Evolutionary conservation across 2,797 vertebrate genomes (phyloP), one percentile per base, ranked within the genome.

Genomic region (Australoheros facetus): DNA sequence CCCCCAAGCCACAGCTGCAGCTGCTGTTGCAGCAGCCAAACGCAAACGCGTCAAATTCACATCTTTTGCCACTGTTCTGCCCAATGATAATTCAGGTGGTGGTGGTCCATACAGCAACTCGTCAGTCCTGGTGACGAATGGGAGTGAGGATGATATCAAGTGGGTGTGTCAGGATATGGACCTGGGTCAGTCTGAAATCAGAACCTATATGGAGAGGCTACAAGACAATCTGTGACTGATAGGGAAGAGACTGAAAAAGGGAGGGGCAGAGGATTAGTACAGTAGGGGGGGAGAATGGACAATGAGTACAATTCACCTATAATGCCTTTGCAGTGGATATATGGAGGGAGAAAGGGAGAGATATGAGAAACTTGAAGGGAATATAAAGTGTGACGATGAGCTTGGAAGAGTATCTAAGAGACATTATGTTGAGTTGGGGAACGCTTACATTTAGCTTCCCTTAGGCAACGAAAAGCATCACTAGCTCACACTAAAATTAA

Each of bases 91-190:
- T 81, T 88, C 59, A 2, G 88, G 89, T 6, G 88, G 87, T 0
- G 87, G 92, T 54, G 90, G 92, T 12, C 80, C 85, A 0, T 94
- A 94, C 60, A 39, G 84, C 87, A 94, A 94, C 81, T 89, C 93
- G 12, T 93, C 94, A 26, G 86, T 86, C 5, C 81, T 93, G 83
- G 80, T 94, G 60, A 87, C 97, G 80, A 97, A 97, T 78, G 97
- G 98, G 86, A 96, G 95, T 60, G 98, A 98, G 75, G 98, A 98
- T 77, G 96, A 96, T 89, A 98, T 99, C 94, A 97, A 99, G 94
- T 99, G 98, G 98, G 97, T 99, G 76, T 99, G 98, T 93, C 97
- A 97, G 92, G 98, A 99, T 82, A 96, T 98, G 97, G 97, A 97
- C 93, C 96, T 98, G 91, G 97, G 96, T 17, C 97, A 96, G 78